Conservation (phyloP, 2,113 vertebrate species). For the Alosa alosa region DNA sequence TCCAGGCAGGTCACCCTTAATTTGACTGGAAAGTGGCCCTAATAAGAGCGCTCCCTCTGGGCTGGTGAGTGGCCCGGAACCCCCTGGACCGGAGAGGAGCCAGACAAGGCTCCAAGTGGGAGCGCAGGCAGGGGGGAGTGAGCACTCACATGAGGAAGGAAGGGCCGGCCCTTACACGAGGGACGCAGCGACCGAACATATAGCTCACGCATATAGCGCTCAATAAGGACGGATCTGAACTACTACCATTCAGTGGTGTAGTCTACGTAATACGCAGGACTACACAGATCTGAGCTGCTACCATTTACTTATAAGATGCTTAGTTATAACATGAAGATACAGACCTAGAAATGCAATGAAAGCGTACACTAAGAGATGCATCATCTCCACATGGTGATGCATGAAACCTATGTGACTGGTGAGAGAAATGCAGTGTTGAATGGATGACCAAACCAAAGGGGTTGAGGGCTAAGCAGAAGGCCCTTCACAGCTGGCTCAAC, state of each 20-base stretch:
- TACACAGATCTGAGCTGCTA: no score
- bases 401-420: not conserved
- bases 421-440: no score
- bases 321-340: not conserved
- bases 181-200: not conserved
- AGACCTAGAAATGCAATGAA: not conserved
- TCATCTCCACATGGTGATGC: not conserved
- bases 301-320: no score
- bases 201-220: not conserved
- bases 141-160: not conserved
- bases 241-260: no score
- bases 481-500: not conserved
- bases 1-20: constrained; percentile 14
- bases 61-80: not conserved
- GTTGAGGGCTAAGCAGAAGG: not conserved
- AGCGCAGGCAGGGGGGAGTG: not conserved
- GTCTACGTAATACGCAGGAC: no score
- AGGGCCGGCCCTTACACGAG: not conserved
- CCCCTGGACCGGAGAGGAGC: not conserved
- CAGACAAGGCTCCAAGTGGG: not conserved
- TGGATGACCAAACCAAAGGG: no score
- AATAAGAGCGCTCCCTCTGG: constrained; percentile 8
- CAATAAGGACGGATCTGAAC: not conserved
- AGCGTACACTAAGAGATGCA: not conserved
- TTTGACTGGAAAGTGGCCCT: not conserved